phyloP scores from a whole-genome alignment of 1,140 invertebrate genomes.

The Brachionus rotundiformis region DNA sequence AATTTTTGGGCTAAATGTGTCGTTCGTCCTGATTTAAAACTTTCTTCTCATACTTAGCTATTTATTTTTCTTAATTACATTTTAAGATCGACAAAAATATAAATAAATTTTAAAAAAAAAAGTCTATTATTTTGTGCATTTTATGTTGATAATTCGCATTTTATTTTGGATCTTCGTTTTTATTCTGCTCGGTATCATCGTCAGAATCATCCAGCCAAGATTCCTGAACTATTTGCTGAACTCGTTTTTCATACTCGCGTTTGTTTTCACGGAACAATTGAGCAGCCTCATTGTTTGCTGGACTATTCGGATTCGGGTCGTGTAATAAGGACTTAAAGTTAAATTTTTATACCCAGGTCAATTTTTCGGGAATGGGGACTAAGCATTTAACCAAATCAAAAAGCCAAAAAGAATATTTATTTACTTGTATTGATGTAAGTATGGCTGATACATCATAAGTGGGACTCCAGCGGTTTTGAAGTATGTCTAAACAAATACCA shows the following conservation, averaged over 20 bases:
- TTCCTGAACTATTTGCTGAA: conserved; percentile 92
- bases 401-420: background rate
- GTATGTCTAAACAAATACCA: conserved; percentile 97
- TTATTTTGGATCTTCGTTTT: conserved; percentile 42
- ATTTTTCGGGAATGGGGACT: conserved; percentile 28
- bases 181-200: conserved; percentile 46
- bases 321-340: conserved; percentile 80
- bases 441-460: conserved; percentile 99
- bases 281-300: conserved; percentile 91
- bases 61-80: conserved; percentile 33
- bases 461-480: conserved; percentile 98
- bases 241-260: conserved; percentile 91
- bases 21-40: conserved; percentile 20
- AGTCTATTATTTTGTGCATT: background rate
- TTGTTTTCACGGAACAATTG: conserved; percentile 92
- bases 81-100: conserved; percentile 35
- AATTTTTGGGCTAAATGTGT: background rate
- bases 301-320: conserved; percentile 94
- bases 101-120: conserved; percentile 35
- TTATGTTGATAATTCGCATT: background rate
- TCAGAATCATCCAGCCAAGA: conserved; percentile 72
- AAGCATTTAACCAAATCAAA: background rate
- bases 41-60: background rate
- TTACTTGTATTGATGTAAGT: conserved; percentile 78
- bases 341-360: conserved; percentile 20